phyloP scores from a whole-genome alignment of 2,797 vertebrate genomes.

The Typhlichthys eigenmanni region DNA sequence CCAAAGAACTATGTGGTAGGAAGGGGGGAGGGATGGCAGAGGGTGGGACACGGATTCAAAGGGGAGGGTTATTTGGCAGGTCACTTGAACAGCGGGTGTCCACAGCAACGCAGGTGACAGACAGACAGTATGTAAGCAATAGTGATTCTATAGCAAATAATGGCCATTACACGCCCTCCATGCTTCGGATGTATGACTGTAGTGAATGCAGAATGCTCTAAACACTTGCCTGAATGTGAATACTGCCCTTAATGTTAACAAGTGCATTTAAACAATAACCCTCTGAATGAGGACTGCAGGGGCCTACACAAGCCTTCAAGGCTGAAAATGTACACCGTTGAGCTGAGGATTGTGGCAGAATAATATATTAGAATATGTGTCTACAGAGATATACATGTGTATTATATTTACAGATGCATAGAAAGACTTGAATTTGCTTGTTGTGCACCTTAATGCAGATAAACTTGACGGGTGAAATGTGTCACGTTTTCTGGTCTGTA shows the following conservation, averaged over 20 bases:
- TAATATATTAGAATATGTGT: constrained; percentile 56
- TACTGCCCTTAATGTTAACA: constrained; percentile 73
- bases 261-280: constrained; percentile 86
- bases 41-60: constrained; percentile 32
- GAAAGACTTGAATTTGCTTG: constrained; percentile 66
- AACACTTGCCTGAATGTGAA: constrained; percentile 81
- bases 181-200: constrained; percentile 82
- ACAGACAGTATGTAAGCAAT: constrained; percentile 71
- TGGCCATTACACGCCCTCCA: constrained; percentile 64
- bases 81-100: constrained; percentile 63
- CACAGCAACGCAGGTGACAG: constrained; percentile 55
- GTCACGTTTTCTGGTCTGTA: constrained; percentile 62
- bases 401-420: constrained; percentile 67
- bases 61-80: constrained; percentile 45
- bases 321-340: constrained; percentile 56
- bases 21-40: constrained; percentile 14
- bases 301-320: constrained; percentile 58
- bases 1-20: constrained; percentile 55
- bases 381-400: constrained; percentile 64
- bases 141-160: constrained; percentile 74
- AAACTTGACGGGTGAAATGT: constrained; percentile 53
- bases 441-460: constrained; percentile 70
- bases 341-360: constrained; percentile 63
- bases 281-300: constrained; percentile 34
- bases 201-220: constrained; percentile 81